Conservation (phyloP, 2,113 vertebrate genomes). For the Potamarius usumacintae region DNA sequence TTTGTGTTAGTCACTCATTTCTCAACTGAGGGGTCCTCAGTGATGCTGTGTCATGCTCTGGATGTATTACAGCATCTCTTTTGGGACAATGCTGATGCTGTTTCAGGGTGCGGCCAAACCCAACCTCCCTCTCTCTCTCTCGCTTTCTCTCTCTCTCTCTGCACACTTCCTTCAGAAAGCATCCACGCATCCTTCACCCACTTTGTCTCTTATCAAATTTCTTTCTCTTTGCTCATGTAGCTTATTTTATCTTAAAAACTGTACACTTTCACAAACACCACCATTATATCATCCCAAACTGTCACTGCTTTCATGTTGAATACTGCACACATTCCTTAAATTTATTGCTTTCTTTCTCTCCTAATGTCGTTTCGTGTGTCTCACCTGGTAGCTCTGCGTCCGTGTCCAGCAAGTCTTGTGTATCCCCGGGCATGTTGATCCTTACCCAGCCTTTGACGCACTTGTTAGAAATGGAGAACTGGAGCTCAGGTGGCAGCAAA, state of each 20-base stretch:
- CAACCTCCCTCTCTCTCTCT: slow-evolving; percentile 15
- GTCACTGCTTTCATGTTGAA: neutral
- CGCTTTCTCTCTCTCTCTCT: slow-evolving; percentile 8
- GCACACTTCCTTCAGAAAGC: too few relatives aligned
- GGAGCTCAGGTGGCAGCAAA: slow-evolving; percentile 30
- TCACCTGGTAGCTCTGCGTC: slow-evolving; percentile 76
- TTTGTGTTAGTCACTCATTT: slow-evolving; percentile 25
- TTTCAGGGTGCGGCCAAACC: slow-evolving; percentile 48
- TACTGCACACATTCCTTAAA: neutral
- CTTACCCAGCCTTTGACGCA: slow-evolving; percentile 67
- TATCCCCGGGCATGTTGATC: slow-evolving; percentile 76
- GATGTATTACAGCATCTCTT: slow-evolving; percentile 39
- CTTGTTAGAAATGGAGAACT: slow-evolving; percentile 31
- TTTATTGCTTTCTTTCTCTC: neutral
- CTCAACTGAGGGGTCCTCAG: slow-evolving; percentile 38
- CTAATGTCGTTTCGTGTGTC: slow-evolving; percentile 44
- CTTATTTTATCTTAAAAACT: neutral
- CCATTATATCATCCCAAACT: neutral
- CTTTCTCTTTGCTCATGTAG: neutral
- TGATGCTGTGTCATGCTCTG: slow-evolving; percentile 61
- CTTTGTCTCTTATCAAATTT: neutral
- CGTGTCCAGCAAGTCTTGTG: slow-evolving; percentile 67
- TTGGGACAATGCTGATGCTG: slow-evolving; percentile 44
- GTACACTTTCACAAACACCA: neutral
- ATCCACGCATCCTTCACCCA: neutral